Conservation (phyloP, 2,888 invertebrate species). For the Zhengitettix transpicula region DNA sequence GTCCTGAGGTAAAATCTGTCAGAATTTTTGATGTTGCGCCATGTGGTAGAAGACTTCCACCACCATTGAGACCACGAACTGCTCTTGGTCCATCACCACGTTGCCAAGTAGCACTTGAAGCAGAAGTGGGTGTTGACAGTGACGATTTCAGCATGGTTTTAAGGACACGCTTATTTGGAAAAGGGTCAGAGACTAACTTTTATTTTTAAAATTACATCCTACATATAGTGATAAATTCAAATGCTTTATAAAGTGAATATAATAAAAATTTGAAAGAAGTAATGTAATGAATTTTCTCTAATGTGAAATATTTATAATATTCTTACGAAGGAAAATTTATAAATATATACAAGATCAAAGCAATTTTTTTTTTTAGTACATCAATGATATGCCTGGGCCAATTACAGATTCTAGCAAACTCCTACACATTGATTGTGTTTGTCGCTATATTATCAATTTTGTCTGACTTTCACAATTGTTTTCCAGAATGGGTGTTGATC, state of each 20-base stretch:
- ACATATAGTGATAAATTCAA: too few species aligned
- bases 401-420: too few species aligned
- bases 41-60: not conserved
- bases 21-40: conserved; percentile 22
- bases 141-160: conserved; percentile 35
- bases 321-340: too few species aligned
- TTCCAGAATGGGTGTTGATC: conserved; percentile 29
- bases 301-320: too few species aligned
- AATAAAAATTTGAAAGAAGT: too few species aligned
- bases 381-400: too few species aligned
- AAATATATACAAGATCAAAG: too few species aligned
- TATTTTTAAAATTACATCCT: not conserved
- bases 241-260: too few species aligned
- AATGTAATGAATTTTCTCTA: too few species aligned
- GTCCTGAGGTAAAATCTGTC: conserved; percentile 24
- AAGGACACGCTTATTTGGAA: conserved; percentile 26
- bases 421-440: not conserved
- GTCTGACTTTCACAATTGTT: not conserved
- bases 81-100: conserved; percentile 11
- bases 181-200: conserved; percentile 20
- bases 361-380: too few species aligned
- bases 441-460: not conserved
- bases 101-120: conserved; percentile 29
- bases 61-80: not conserved
- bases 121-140: conserved; percentile 28